phyloP scores from a whole-genome alignment of 2,113 vertebrate genomes.

The Vimba vimba region DNA sequence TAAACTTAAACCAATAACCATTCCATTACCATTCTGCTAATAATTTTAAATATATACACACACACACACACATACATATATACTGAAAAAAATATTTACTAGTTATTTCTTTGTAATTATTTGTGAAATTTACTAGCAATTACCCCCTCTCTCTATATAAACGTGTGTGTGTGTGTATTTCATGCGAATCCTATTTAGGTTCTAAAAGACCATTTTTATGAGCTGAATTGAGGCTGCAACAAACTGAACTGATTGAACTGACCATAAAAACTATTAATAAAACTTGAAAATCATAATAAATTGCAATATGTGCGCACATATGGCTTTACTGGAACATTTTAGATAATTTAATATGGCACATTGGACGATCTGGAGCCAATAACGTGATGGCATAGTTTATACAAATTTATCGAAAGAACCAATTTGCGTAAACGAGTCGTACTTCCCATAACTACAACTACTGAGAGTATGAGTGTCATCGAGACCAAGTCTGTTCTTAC shows the following conservation, averaged over 20 bases:
- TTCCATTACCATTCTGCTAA: too few species aligned
- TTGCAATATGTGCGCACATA: background rate
- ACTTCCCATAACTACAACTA: background rate
- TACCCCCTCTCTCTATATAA: too few species aligned
- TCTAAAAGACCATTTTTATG: background rate
- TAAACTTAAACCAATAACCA: too few species aligned
- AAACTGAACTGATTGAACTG: background rate
- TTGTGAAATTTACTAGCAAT: too few species aligned
- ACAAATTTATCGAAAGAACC: background rate
- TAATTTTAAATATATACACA: too few species aligned
- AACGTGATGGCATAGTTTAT: background rate
- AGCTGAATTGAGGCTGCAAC: background rate
- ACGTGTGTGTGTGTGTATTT: too few species aligned
- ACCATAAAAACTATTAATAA: constrained; percentile 5
- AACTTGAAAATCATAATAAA: constrained; percentile 8
- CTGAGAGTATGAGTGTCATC: background rate
- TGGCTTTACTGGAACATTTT: background rate
- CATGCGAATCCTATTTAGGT: background rate
- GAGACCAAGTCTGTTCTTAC: background rate
- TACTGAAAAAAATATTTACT: too few species aligned
- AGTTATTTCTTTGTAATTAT: too few species aligned
- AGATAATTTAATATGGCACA: background rate
- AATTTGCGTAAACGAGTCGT: background rate
- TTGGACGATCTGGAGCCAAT: background rate
- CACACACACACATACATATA: too few species aligned